phyloP scores from a whole-genome alignment of 2,113 vertebrate species.

The Trichechus manatus region DNA sequence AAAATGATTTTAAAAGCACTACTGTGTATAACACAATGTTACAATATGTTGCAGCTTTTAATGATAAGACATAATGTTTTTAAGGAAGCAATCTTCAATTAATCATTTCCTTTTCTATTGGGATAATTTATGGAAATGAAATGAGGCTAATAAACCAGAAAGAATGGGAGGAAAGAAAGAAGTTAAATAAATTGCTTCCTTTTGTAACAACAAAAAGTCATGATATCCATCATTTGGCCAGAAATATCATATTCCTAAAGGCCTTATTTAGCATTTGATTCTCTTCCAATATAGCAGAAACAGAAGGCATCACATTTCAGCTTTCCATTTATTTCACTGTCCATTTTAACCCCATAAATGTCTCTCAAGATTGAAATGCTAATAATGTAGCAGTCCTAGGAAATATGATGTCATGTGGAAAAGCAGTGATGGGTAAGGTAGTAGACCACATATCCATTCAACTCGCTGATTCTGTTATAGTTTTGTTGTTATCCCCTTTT shows the following conservation, averaged over 20 bases:
- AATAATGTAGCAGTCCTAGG: slow-evolving; percentile 66
- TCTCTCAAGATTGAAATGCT: slow-evolving; percentile 71
- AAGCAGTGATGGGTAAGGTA: slow-evolving; percentile 48
- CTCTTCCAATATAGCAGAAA: slow-evolving; percentile 82
- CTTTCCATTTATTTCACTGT: slow-evolving; percentile 80
- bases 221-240: slow-evolving; percentile 88
- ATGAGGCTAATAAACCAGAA: slow-evolving; percentile 87
- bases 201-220: slow-evolving; percentile 88
- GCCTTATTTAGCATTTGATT: slow-evolving; percentile 85
- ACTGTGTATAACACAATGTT: slow-evolving; percentile 83
- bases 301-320: slow-evolving; percentile 84
- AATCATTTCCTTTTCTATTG: slow-evolving; percentile 89
- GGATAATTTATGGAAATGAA: slow-evolving; percentile 91
- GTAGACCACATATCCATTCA: slow-evolving; percentile 32
- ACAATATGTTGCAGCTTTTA: slow-evolving; percentile 87
- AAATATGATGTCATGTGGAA: slow-evolving; percentile 29
- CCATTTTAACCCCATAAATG: slow-evolving; percentile 84
- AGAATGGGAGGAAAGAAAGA: slow-evolving; percentile 84
- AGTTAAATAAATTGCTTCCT: slow-evolving; percentile 91
- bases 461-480: slow-evolving; percentile 59
- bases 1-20: slow-evolving; percentile 84
- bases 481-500: slow-evolving; percentile 51
- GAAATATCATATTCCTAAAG: slow-evolving; percentile 87
- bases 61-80: slow-evolving; percentile 89
- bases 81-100: slow-evolving; percentile 90